phyloP scores from a whole-genome alignment of 1,140 invertebrate genomes.

The Euborellia annulipes region DNA sequence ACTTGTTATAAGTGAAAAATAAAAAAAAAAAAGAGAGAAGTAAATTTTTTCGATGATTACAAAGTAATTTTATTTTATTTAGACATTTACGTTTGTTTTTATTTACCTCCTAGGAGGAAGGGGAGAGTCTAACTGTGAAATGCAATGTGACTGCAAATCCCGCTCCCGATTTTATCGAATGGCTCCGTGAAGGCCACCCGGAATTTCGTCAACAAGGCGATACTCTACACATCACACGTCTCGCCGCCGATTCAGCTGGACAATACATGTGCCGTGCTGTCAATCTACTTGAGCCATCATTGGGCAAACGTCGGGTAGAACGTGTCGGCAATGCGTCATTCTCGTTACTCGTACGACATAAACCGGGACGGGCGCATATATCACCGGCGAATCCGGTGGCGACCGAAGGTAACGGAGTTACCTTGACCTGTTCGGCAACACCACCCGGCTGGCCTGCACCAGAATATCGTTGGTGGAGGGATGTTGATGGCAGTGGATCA shows the following conservation, averaged over 20 bases:
- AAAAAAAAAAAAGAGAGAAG: too few species aligned
- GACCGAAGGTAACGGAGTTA: conserved; percentile 65
- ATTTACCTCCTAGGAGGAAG: conserved; percentile 47
- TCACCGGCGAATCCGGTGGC: conserved; percentile 70
- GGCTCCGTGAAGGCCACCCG: conserved; percentile 67
- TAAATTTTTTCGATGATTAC: too few species aligned
- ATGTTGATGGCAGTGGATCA: conserved; percentile 37
- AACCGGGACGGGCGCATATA: conserved; percentile 67
- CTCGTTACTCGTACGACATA: conserved; percentile 68
- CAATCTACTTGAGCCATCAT: conserved; percentile 57
- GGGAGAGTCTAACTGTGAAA: conserved; percentile 60
- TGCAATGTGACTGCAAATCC: conserved; percentile 83
- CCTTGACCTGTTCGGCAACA: conserved; percentile 67
- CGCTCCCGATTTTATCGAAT: conserved; percentile 58
- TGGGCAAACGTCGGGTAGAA: conserved; percentile 41
- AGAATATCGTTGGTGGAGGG: conserved; percentile 74
- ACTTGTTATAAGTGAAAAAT: too few species aligned
- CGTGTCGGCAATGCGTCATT: conserved; percentile 55
- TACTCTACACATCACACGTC: conserved; percentile 49
- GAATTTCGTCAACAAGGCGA: conserved; percentile 68
- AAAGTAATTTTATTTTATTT: too few species aligned
- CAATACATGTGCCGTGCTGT: conserved; percentile 73
- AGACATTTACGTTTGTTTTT: too few species aligned
- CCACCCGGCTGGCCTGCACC: conserved; percentile 80
- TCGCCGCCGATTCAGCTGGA: conserved; percentile 66